Base-by-base conservation (phyloP, 2,113 vertebrate species). In the Pedionomus torquatus region DNA sequence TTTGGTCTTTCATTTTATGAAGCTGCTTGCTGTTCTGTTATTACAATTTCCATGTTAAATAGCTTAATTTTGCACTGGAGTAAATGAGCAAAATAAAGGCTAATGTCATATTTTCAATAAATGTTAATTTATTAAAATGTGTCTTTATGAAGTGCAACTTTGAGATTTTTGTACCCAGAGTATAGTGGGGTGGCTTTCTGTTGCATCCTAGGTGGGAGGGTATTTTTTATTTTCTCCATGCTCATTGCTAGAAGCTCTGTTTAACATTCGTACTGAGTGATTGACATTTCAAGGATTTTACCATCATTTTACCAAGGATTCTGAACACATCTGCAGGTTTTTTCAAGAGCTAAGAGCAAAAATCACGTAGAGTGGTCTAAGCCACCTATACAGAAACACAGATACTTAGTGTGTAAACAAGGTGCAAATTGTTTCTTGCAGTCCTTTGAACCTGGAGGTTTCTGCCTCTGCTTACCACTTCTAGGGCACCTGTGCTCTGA, bases 101-200 rank as follows among this genome's bases (percentile, higher is more conserved):
- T 89, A 90, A 72, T 97, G 86, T 95, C 93, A 95, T 97, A 97
- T 98, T 99, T 99, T 98, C 97, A 98, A 98, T 98, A 98, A 98
- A 98, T 97, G 51, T 58, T 93, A 88, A 76, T 97, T 90, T 96
- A 92, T 94, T 95, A 95, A 64, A 91, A 60, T 2, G 6, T 70
- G 52, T 90, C 19, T 78, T 48, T 68, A 68, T 71, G 35, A 87
- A 89, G 51, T 93, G 41, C 54, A 86, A 4, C 57, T 39, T 33
- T 3, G 14, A n/a, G 13, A 37, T 39, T 64, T 28, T 49, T 58
- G n/a, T 70, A 43, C 14, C 43, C 11, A 5, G 26, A 71, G 10
- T 55, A n/a, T 17, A 46, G 19, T 3, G 28, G 20, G 11, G 11
- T 4, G 0, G 2, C 31, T 78, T 83, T 83, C 44, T 86, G 5